Evolutionary conservation across 2,113 vertebrate species (phyloP), one percentile per base, ranked within the genome.

Genomic region (Cyprinodon tularosa): DNA sequence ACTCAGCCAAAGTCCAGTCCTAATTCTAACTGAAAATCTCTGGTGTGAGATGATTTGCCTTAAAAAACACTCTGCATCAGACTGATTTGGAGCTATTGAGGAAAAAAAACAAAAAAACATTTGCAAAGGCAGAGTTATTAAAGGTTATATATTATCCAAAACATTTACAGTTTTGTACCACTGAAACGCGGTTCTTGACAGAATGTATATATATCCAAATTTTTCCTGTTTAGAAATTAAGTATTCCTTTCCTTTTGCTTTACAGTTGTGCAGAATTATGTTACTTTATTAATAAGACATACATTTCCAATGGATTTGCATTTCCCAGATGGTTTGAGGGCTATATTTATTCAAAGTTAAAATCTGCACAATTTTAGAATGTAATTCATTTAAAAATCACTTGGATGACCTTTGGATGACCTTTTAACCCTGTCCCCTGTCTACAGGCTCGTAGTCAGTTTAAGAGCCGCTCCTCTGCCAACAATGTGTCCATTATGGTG

Each of bases 401-500:
- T 29, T 29, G 29, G 29, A 29, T 29, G 29, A n/a, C 40, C 74
- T 45, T 67, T 9, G 0, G 39, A 3, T 77, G 76, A 48, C 70
- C 2, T 83, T 81, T 87, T 73, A 89, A 14, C 72, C 66, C 45
- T 74, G 63, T 64, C 71, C 57, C 65, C 29, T 76, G 42, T 85
- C 61, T 60, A 2, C 85, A 95, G 95, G 95, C 95, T 66, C 91
- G 90, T 48, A 95, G 94, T 93, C 94, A 95, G 84, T 95, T 95
- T 62, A 95, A 95, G 84, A 93, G 82, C 63, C 92, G 95, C 10
- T 95, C 94, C 70, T 95, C 94, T 53, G 95, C 95, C 85, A 95
- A 95, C 91, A 95, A 95, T 13, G 94, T 95, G 68, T 84, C 91
- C 84, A 95, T 95, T 72, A 78, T 94, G 86, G 93, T 95, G 74